These are phyloP conservation scores for Moxostoma hubbsi DNA, from an alignment of 2,797 vertebrate genomes.

Conservation along the genomic window DNA sequence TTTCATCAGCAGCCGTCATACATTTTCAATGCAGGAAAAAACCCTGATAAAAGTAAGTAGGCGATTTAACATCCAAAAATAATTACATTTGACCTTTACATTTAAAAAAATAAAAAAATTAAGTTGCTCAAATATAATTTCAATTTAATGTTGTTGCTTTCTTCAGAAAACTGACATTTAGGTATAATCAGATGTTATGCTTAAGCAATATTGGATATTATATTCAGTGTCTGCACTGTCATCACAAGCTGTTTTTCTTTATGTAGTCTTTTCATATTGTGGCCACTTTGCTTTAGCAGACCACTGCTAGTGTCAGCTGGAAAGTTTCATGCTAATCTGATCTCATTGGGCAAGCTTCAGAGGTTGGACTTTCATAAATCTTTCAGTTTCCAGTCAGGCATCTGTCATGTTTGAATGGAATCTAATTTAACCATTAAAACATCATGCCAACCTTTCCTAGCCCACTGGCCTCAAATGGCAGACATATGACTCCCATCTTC, in stretches of 20 bases:
- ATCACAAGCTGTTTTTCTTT: conserved; percentile 4
- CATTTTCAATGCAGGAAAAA: no score
- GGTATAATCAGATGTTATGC: neutral
- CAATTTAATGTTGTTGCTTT: no score
- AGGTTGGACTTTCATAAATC: conserved; percentile 60
- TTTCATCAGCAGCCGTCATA: no score
- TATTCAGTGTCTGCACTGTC: neutral
- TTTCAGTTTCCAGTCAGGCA: conserved; percentile 57
- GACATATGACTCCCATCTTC: conserved; percentile 67
- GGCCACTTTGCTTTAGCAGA: conserved; percentile 39
- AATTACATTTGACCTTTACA: no score
- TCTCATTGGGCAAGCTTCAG: conserved; percentile 57
- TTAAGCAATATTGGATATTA: conserved; percentile 9
- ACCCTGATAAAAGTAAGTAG: no score
- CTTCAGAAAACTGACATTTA: no score
- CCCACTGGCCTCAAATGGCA: conserved; percentile 60
- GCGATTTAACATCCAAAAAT: no score
- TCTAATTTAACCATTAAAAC: conserved; percentile 75
- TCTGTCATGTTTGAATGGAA: conserved; percentile 57
- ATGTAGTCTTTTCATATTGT: conserved; percentile 6
- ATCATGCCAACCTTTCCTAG: conserved; percentile 54
- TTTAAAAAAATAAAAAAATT: no score
- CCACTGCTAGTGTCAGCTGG: conserved; percentile 36
- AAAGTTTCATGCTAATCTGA: conserved; percentile 37
- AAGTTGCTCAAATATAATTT: no score